A percentile compares a stretch with the other conserved stretches of the same genome.
Conservation (phyloP, 2,888 invertebrate genomes). For the Cryptophagus acutangulus region DNA sequence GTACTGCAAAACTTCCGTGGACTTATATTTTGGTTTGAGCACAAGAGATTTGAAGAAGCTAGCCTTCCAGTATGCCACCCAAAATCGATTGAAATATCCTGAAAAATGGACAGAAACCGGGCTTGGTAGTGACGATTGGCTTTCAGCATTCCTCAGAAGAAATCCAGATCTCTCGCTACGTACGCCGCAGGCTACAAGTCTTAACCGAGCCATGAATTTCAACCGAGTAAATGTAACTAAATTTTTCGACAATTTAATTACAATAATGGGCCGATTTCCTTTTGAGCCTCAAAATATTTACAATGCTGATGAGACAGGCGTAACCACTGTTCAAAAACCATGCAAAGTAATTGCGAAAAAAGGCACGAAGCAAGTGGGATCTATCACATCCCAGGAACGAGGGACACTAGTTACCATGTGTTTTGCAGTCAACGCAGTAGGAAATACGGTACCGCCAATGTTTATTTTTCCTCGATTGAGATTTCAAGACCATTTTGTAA, state of each 20-base stretch:
- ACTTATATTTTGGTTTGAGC: neutral
- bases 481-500: slow-evolving; percentile 21
- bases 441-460: slow-evolving; percentile 37
- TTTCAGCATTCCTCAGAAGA: neutral
- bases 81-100: neutral
- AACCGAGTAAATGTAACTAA: slow-evolving; percentile 25
- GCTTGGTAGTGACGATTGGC: neutral
- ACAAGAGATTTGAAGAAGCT: neutral
- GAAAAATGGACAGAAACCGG: neutral
- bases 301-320: slow-evolving; percentile 41
- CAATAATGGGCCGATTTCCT: slow-evolving; percentile 10
- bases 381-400: slow-evolving; percentile 39
- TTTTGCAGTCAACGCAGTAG: slow-evolving; percentile 31
- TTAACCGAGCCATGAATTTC: slow-evolving; percentile 30
- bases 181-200: slow-evolving; percentile 30
- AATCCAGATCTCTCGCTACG: slow-evolving; percentile 8
- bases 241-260: slow-evolving; percentile 27
- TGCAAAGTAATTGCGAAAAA: slow-evolving; percentile 36
- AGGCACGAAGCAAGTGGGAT: slow-evolving; percentile 39
- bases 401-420: slow-evolving; percentile 35
- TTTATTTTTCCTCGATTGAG: slow-evolving; percentile 38
- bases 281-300: neutral
- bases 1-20: too few relatives aligned
- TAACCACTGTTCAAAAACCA: slow-evolving; percentile 43
- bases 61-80: neutral